Conservation (phyloP, 2,888 invertebrate species). For the Cremastinae sp. region DNA sequence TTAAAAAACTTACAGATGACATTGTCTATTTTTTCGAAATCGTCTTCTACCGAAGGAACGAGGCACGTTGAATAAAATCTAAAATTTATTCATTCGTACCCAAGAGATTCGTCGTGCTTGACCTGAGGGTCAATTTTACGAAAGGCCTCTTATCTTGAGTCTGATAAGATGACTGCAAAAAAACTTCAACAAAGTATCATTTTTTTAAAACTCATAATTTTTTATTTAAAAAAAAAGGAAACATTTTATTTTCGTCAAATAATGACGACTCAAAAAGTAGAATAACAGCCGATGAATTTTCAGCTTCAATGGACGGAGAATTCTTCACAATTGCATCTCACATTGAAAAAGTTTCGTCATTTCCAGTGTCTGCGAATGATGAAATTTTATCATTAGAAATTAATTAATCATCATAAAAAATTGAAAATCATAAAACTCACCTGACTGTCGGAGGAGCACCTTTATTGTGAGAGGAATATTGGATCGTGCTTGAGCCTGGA, state of each 20-base stretch:
- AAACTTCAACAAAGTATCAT: background rate
- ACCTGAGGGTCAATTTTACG: conserved; percentile 5
- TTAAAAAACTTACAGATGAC: too few relatives aligned
- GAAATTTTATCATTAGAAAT: conserved; percentile 1
- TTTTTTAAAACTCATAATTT: conserved; percentile 3
- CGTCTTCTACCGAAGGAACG: too few relatives aligned
- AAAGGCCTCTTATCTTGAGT: conserved; percentile 1
- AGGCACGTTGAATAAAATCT: too few relatives aligned
- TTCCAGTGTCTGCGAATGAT: conserved; percentile 61
- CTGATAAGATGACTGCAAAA: conserved; percentile 17
- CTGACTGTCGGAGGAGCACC: conserved; percentile 48
- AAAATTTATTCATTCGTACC: too few relatives aligned
- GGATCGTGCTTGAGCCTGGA: conserved; percentile 47
- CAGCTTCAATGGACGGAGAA: background rate
- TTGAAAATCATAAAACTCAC: conserved; percentile 31
- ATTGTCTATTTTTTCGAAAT: too few relatives aligned
- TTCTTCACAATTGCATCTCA: background rate
- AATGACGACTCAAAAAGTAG: background rate
- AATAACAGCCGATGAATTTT: background rate
- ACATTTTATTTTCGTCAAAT: background rate
- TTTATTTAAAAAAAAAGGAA: background rate
- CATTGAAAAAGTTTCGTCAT: conserved; percentile 22
- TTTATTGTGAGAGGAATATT: conserved; percentile 49
- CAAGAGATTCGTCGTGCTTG: background rate
- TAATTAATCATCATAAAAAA: background rate